phyloP scores from a whole-genome alignment of 2,888 invertebrate species.

The Ormyrus nitidulus region DNA sequence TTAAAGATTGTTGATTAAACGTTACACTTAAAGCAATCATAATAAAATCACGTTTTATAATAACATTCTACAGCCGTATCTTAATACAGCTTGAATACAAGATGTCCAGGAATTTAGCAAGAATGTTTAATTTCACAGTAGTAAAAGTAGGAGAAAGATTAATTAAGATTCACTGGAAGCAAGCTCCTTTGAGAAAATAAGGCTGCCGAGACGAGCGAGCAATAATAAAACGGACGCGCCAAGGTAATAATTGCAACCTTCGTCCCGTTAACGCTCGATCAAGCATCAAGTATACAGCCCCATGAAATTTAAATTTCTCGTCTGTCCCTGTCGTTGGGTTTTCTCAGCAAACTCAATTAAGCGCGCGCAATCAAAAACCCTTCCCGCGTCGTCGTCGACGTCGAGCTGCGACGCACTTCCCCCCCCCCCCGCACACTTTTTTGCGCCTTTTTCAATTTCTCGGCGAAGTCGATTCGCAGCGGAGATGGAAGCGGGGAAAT shows the following conservation, averaged over 20 bases:
- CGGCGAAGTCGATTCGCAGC: neutral
- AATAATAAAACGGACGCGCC: slow-evolving; percentile 27
- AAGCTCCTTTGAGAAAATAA: neutral
- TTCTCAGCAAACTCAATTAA: slow-evolving; percentile 29
- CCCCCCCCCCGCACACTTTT: too few relatives aligned
- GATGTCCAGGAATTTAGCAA: too few relatives aligned
- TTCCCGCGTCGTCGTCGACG: neutral
- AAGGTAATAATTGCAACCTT: slow-evolving; percentile 37
- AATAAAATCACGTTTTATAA: too few relatives aligned
- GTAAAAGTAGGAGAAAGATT: too few relatives aligned
- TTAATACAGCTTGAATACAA: too few relatives aligned
- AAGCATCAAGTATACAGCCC: neutral
- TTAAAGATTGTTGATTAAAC: too few relatives aligned
- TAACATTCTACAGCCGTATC: too few relatives aligned
- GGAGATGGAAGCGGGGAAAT: neutral
- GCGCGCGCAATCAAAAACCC: slow-evolving; percentile 17
- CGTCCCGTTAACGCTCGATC: neutral
- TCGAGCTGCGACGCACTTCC: too few relatives aligned
- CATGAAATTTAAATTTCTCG: slow-evolving; percentile 26
- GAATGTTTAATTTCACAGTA: too few relatives aligned
- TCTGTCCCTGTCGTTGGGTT: slow-evolving; percentile 17
- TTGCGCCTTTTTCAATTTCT: neutral
- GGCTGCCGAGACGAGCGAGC: neutral
- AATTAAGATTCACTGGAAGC: too few relatives aligned
- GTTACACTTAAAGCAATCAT: too few relatives aligned